Evolutionary conservation across 2,797 vertebrate species (phyloP).

Genomic region (Scyliorhinus canicula): DNA sequence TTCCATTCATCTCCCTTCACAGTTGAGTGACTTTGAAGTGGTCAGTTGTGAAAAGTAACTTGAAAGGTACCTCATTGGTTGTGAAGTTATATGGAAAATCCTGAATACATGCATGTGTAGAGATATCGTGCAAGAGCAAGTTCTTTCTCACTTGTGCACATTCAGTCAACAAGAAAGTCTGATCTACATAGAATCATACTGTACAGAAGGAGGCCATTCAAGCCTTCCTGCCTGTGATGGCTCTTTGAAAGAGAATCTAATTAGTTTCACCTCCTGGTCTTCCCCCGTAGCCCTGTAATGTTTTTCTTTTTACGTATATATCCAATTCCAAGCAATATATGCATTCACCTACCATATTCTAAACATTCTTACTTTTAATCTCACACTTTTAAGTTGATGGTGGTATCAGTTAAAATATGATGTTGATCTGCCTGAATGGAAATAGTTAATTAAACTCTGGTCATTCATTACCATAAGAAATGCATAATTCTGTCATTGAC

Average conservation of each 20-base stretch:
- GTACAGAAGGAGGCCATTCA: neutral
- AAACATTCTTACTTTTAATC: neutral
- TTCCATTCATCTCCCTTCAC: too few species aligned
- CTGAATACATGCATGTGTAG: neutral
- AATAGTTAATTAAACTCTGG: neutral
- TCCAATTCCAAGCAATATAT: neutral
- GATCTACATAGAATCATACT: neutral
- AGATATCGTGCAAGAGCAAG: neutral
- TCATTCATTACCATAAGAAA: neutral
- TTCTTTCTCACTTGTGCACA: neutral
- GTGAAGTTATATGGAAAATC: neutral
- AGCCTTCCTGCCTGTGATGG: neutral
- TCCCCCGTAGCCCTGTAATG: neutral
- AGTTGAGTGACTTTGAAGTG: too few species aligned
- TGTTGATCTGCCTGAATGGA: slow-evolving; percentile 13
- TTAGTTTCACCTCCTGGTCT: neutral
- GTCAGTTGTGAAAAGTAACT: neutral
- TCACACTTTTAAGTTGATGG: neutral
- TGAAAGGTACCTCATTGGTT: neutral
- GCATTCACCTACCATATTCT: neutral
- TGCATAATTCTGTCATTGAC: neutral
- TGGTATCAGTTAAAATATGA: neutral
- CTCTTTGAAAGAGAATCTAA: neutral
- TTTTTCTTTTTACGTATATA: neutral
- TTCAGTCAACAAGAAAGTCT: neutral